Evolutionary conservation across 2,797 vertebrate species (phyloP), one percentile per base, ranked within the genome.

Genomic region (Threskiornis aethiopicus): DNA sequence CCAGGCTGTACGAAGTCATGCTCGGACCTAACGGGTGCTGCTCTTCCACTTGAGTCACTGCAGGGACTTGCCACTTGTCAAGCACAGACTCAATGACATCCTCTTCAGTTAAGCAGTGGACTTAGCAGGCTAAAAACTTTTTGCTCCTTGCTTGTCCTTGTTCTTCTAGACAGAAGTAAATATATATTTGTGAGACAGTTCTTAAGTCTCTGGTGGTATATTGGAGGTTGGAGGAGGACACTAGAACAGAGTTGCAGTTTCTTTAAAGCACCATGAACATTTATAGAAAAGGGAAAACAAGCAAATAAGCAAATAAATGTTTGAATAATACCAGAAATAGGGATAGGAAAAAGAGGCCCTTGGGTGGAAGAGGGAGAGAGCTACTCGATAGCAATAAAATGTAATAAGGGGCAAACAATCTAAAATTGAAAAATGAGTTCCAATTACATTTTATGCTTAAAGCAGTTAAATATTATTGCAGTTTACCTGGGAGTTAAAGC

Each of bases 401-500:
- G 69, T 37, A 87, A 78, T 86, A 86, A 89, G 46, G 70, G 66
- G 35, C 42, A 76, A 93, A 87, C 72, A 81, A 84, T 15, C 46
- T 90, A 86, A 94, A 96, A 90, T 1, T 91, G 65, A 92, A 83
- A 84, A 62, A 93, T 57, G 4, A 82, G 16, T 92, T 96, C 73
- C 91, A 96, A 90, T 95, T 89, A 81, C 61, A 76, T 86, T 93
- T 96, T 92, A 87, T 84, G 69, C 55, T 94, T 71, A 86, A 92
- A 95, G 87, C 66, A 84, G 82, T 89, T 96, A 89, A 89, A 92
- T 89, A 91, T 90, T 76, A 94, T 70, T 84, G 71, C 47, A 21
- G 39, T 89, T 94, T 88, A 92, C 69, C 41, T 24, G 11, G 58
- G 24, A 91, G 61, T 77, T 92, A 85, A 90, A 72, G 52, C 39